Evolutionary conservation across 2,888 invertebrate species (phyloP).

Genomic region (Cordylochernes scorpioides): DNA sequence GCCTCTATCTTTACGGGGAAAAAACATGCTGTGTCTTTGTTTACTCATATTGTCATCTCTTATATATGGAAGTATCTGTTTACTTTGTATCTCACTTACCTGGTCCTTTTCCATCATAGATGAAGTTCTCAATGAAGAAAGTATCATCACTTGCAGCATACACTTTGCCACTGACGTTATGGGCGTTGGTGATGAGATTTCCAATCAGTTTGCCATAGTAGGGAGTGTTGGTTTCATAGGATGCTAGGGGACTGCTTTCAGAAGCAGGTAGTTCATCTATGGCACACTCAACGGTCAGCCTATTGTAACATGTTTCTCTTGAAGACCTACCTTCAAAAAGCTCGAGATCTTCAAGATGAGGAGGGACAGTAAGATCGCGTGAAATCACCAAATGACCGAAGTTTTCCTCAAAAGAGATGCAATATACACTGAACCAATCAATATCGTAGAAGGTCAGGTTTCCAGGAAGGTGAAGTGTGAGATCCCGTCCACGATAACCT

Average conservation of each 20-base stretch:
- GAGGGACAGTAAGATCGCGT: constrained; percentile 60
- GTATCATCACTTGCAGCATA: constrained; percentile 10
- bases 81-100: no score
- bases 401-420: constrained; percentile 59
- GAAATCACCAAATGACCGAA: constrained; percentile 70
- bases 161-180: constrained; percentile 10
- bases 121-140: constrained; percentile 9
- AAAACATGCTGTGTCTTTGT: no score
- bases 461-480: constrained; percentile 61
- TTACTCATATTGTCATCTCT: no score
- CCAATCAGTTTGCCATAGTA: constrained; percentile 10
- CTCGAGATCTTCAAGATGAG: no score
- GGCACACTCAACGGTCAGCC: no score
- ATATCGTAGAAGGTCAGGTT: constrained; percentile 63
- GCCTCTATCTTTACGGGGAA: no score
- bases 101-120: constrained; percentile 14
- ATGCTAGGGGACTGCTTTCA: no score
- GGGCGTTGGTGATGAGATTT: constrained; percentile 10
- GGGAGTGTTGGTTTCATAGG: no score
- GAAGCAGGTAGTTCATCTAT: no score
- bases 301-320: no score
- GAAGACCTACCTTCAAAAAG: no score
- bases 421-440: constrained; percentile 75
- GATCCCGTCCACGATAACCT: constrained; percentile 69
- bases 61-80: no score